A percentile compares a stretch with the other conserved stretches of the same genome.
Evolutionary conservation across 2,797 vertebrate species (phyloP).

Genomic region (Calcarius lapponicus): DNA sequence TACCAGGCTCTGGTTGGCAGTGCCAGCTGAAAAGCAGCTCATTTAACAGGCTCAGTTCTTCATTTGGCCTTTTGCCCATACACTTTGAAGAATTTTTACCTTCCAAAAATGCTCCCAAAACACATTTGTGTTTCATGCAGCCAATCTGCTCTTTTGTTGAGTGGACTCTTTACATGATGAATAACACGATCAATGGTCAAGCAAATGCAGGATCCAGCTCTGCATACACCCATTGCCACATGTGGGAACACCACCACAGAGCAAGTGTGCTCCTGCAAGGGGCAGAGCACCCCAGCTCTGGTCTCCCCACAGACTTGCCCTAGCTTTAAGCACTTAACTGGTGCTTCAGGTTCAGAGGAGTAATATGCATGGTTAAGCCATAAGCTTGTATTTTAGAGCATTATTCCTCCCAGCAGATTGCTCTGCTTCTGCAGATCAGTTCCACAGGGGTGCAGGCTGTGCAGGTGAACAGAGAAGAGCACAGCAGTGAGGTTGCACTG

Average conservation of each 20-base stretch:
- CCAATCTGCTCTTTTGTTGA: neutral
- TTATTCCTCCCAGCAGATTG: neutral
- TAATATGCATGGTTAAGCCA: neutral
- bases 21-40: neutral
- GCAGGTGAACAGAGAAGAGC: neutral
- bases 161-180: neutral
- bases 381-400: neutral
- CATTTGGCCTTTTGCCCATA: neutral
- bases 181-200: neutral
- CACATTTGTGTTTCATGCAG: neutral
- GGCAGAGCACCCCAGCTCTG: neutral
- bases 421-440: neutral
- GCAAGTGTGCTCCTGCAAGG: neutral
- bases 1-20: neutral
- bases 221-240: neutral
- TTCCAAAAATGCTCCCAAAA: neutral
- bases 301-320: rapidly evolving
- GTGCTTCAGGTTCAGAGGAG: neutral
- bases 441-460: neutral
- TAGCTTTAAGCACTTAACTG: neutral
- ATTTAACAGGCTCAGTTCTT: neutral
- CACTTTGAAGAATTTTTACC: neutral
- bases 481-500: neutral
- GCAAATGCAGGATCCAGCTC: neutral
- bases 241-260: neutral